A percentile compares a stretch with the other conserved stretches of the same genome.
These are phyloP conservation scores for Nymphicus hollandicus DNA, from an alignment of 2,113 vertebrate species.

Conservation along the genomic window DNA sequence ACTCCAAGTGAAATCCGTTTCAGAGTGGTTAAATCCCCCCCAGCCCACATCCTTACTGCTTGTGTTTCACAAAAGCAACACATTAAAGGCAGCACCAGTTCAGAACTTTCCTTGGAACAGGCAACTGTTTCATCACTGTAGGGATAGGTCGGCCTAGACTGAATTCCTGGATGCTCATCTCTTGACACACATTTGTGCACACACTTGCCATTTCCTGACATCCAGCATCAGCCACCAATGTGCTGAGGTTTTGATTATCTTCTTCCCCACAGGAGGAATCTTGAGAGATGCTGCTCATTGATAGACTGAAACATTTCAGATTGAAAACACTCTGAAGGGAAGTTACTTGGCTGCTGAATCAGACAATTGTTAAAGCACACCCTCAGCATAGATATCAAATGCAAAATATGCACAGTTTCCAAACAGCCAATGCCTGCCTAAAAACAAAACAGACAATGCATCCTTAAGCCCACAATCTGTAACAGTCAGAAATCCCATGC, in stretches of 20 bases:
- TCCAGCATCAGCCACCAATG: not conserved
- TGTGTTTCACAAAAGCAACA: not conserved
- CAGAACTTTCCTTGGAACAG: not conserved
- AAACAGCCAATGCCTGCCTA: not conserved
- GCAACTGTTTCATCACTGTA: not conserved
- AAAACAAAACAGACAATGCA: constrained; percentile 3
- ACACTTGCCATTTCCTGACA: not conserved
- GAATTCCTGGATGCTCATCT: not conserved
- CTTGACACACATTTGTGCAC: not conserved
- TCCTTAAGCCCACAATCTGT: not conserved
- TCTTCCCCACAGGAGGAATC: not conserved
- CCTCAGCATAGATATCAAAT: not conserved
- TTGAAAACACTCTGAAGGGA: not conserved
- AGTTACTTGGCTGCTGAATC: not conserved
- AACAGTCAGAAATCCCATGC: not conserved
- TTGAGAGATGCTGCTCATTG: not conserved
- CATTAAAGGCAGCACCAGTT: not conserved
- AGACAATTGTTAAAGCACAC: not conserved
- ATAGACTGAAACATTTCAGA: not conserved
- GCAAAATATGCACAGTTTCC: constrained; percentile 9
- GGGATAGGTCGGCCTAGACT: not conserved
- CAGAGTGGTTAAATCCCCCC: not conserved
- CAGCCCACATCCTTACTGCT: not conserved
- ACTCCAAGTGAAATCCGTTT: not conserved
- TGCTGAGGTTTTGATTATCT: not conserved